Evolutionary conservation across 2,888 invertebrate species (phyloP), one percentile per base, ranked within the genome.

Genomic region (Meandrusa payeni): DNA sequence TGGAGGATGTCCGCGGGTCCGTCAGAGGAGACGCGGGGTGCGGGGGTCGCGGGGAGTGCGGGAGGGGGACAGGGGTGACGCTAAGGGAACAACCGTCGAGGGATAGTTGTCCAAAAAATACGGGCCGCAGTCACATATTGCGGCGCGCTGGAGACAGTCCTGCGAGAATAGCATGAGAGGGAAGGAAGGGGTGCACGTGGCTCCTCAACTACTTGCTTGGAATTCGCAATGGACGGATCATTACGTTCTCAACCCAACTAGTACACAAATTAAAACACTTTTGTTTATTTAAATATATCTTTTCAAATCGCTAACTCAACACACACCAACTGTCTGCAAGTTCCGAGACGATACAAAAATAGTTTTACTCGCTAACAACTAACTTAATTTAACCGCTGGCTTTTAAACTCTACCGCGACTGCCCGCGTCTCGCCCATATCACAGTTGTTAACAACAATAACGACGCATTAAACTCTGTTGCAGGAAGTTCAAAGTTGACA

Each of bases 161-260:
- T 19, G 29, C 24, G 32, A 24, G 24, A 31, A n/a, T 13, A 42
- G 31, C 40, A 40, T 33, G 46, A 50, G 36, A 32, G 37, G 37
- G 42, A 39, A 48, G 51, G 42, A 39, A 48, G 51, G 53, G 52
- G 49, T 54, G 71, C 79, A 77, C 61, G 55, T 60, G 69, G 71
- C 72, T 55, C 70, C 73, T 79, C 77, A 79, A 63, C 59, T 69
- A 73, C 56, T 72, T 76, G 76, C 64, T 60, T 58, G 64, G 67
- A 73, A 69, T 61, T 76, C 82, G 79, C 60, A 58, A 57, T 80
- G 85, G 85, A 85, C 85, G 85, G 85, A 85, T 74, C 63, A 62
- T 72, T 70, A 51, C 57, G 52, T 61, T 57, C 57, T 58, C 61
- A 59, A 53, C 63, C 62, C 64, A 63, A 61, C 66, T 81, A 83